Evolutionary conservation across 2,797 vertebrate species (phyloP).

Genomic region (Mormyrops boulengeri): DNA sequence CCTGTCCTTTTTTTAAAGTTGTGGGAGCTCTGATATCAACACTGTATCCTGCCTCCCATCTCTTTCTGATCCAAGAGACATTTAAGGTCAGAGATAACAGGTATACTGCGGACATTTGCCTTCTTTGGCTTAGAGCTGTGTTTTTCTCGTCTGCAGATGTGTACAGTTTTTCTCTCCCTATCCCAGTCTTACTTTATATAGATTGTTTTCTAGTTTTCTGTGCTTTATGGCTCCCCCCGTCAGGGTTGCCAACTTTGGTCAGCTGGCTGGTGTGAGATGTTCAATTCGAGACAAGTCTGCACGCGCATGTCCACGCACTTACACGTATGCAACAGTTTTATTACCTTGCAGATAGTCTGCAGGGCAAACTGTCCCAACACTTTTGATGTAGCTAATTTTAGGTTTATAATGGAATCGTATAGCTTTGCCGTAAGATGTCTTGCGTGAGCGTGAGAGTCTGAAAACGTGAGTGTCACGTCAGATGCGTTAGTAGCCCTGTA

Average conservation of each 20-base stretch:
- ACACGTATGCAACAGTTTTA: not conserved
- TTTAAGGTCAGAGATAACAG: not conserved
- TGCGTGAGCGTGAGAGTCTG: not conserved
- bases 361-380: not conserved
- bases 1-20: not conserved
- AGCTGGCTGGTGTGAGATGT: not conserved
- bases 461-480: not conserved
- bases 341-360: not conserved
- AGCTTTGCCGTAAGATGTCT: not conserved
- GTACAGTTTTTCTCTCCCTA: not conserved
- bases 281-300: not conserved
- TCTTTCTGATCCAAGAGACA: not conserved
- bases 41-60: not conserved
- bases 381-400: not conserved
- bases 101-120: not conserved
- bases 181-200: not conserved
- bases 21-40: not conserved
- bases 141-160: not conserved
- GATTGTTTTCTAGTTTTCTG: not conserved
- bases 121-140: not conserved
- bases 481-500: not conserved
- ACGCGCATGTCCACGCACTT: not conserved
- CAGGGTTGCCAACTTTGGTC: not conserved
- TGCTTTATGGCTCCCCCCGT: not conserved
- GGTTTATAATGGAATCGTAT: not conserved